Base-by-base conservation (phyloP, 2,797 vertebrate genomes). In the Alfaro cultratus region DNA sequence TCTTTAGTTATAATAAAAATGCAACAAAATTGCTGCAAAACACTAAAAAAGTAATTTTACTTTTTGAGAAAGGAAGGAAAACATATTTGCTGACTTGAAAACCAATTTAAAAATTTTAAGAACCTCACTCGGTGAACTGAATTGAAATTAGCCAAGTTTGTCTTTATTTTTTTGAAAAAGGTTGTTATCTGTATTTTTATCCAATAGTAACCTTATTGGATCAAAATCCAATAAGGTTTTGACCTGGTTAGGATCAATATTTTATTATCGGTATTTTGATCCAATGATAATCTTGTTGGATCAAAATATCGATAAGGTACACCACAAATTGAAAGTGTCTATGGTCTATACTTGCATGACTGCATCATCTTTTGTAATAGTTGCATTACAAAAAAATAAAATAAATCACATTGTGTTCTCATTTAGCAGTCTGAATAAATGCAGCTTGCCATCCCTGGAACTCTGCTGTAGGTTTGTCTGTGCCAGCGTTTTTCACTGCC, bases 391-490 rank as follows among this genome's bases (percentile, higher is more conserved):
- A 31, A 67, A 77, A 68, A 5, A 45, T 67, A 26, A 29, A 60
- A 57, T 31, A 60, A 47, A 18, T 8, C 29, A 62, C 57, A 79
- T 43, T 64, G 71, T 34, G 16, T 31, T 76, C 31, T 77, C 53
- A 73, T 75, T 75, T 9, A 78, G n/a, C 36, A 73, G 62, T 79
- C 29, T 57, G 77, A 84, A 82, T 53, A 80, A 88, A 81, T 77
- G 70, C 73, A 78, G 49, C 71, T 68, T 81, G 80, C 83, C 78
- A 31, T 86, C 67, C n/a, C 34, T 4, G 15, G 70, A 82, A 49
- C 67, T 55, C 55, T 4, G 36, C 46, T 49, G 16, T 23, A 26
- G 31, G 45, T 79, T 78, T 60, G 34, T 81, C 74, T 81, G 36
- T 74, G 74, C 60, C 81, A 80, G 72, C 2, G 2, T 64, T 60